Evolutionary conservation across 2,797 vertebrate genomes (phyloP).

Genomic region (Buphagus erythrorhynchus): DNA sequence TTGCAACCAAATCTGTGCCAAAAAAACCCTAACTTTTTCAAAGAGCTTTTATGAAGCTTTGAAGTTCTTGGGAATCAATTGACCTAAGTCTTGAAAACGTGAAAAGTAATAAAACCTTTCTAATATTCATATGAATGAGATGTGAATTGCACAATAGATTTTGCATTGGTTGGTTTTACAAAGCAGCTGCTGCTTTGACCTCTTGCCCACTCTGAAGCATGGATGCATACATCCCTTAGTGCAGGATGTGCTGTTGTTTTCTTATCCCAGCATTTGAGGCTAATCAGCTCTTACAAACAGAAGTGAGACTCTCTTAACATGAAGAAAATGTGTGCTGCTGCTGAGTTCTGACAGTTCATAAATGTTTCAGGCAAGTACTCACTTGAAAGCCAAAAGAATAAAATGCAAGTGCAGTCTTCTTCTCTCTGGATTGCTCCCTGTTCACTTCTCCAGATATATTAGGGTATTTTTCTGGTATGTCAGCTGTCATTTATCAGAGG

Average conservation of each 20-base stretch:
- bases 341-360: not conserved
- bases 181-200: not conserved
- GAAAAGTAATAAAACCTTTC: not conserved
- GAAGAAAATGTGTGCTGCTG: not conserved
- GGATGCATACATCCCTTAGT: not conserved
- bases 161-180: not conserved
- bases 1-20: not conserved
- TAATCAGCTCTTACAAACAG: not conserved
- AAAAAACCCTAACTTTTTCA: accelerated
- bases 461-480: not conserved
- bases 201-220: not conserved
- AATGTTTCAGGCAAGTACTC: not conserved
- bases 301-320: not conserved
- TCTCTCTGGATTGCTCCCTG: not conserved
- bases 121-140: not conserved
- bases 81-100: not conserved
- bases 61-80: not conserved
- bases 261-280: not conserved
- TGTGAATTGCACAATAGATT: not conserved
- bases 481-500: not conserved
- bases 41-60: not conserved
- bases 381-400: not conserved
- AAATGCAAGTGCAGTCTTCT: not conserved
- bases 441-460: not conserved
- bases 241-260: not conserved